Percentiles rank a stretch among this genome's conserved stretches.
Conservation (phyloP, 2,888 invertebrate genomes). For the Didymodactylos carnosus region DNA sequence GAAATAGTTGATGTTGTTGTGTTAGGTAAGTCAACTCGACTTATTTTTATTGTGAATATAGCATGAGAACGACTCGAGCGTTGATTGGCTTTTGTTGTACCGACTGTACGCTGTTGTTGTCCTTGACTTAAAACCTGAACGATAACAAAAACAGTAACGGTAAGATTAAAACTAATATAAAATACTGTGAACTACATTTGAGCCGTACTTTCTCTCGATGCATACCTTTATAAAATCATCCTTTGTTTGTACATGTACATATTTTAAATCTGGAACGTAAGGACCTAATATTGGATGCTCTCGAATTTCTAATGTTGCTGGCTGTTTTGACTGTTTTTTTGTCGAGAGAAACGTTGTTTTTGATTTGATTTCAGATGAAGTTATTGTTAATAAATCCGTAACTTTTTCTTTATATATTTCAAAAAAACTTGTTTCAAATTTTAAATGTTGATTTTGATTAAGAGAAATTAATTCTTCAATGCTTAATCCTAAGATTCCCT, state of each 20-base stretch:
- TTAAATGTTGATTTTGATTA: background rate
- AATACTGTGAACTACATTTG: no score
- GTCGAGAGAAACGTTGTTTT: background rate
- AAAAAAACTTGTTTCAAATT: background rate
- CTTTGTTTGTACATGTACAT: background rate
- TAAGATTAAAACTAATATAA: no score
- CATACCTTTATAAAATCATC: background rate
- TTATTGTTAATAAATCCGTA: background rate
- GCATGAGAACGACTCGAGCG: background rate
- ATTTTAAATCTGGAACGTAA: background rate
- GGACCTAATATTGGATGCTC: background rate
- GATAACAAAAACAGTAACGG: no score
- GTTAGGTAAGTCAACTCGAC: background rate
- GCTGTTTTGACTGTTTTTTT: background rate
- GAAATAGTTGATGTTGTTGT: background rate
- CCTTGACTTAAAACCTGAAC: background rate
- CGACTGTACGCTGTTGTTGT: background rate
- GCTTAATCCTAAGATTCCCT: background rate
- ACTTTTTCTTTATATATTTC: background rate
- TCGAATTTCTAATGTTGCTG: background rate
- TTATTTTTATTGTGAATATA: background rate
- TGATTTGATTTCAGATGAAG: background rate
- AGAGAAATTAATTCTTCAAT: background rate
- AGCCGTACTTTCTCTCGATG: no score
- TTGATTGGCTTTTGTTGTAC: background rate